Evolutionary conservation across 92 coral and sea anemone genomes (phyloP), one percentile per base, ranked within the genome.

Genomic region (Galaxea fascicularis): DNA sequence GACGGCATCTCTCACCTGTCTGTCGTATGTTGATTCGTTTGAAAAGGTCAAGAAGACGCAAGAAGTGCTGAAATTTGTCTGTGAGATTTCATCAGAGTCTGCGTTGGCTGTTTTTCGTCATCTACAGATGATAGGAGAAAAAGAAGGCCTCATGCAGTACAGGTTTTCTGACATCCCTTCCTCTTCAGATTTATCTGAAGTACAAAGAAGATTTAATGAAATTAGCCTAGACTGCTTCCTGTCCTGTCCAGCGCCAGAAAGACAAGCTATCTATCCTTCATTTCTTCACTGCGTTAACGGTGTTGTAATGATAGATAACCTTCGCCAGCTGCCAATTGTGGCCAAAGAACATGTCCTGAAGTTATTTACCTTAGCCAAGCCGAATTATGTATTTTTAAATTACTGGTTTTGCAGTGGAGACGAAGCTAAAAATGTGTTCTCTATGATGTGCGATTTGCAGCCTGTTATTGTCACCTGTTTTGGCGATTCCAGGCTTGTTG

Each of bases 11-110:
- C 41, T 10, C 44, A 65, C 71, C 41, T 27, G 71, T n/a, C 71
- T 65, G 44, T 27, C 71, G 13, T 0, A 65, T 0, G 46, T 65
- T 29, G 71, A 65, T n/a, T 65, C 71, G 41, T 44, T 44, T 72
- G 56, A 45, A 0, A 72, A 45, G 16, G 10, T 72, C 46, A 4
- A 69, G n/a, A 69, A 69, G 51, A 17, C 30, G 4, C 22, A 69
- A 8, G 74, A 69, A 45, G 47, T 69, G 1, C 74, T 69, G 49
- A 69, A 69, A 45, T 69, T 69, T 69, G 74, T 69, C 53, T 35
- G 56, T 0, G 56, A 72, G 54, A 16, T 72, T 16, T 72, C 77
- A 41, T 22, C 77, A 41, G 57, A 44, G 26, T 24, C 56, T 72
- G 77, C 59, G 26, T 6, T 16, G 10, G 58, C 77, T 25, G 59